Percentiles rank a stretch among this genome's conserved stretches.
These are phyloP conservation scores for Anoplopoma fimbria DNA, from an alignment of 2,113 vertebrate genomes.

Conservation along the genomic window DNA sequence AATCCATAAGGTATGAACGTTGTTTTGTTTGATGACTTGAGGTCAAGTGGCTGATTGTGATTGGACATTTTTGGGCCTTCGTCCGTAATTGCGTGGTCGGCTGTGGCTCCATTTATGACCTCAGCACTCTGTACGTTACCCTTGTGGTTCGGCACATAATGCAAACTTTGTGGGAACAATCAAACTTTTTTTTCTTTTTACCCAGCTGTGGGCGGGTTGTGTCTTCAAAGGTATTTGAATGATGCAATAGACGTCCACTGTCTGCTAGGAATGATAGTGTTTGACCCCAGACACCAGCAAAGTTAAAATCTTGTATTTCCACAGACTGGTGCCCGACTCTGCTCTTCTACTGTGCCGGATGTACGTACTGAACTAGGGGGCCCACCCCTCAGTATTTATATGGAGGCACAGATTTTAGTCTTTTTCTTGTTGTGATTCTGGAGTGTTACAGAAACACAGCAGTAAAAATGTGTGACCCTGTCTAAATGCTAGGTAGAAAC, in stretches of 20 bases:
- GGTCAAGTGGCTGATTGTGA: neutral
- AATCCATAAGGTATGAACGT: neutral
- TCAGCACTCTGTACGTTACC: neutral
- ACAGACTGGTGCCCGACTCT: neutral
- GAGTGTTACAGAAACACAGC: neutral
- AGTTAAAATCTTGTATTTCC: neutral
- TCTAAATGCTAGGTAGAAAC: neutral
- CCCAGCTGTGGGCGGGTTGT: neutral
- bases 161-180: too few species aligned
- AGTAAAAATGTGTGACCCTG: neutral
- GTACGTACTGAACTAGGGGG: too few species aligned
- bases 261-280: neutral
- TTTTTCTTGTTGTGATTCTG: neutral
- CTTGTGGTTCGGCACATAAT: neutral
- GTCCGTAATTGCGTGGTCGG: neutral
- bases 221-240: neutral
- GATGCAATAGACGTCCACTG: neutral
- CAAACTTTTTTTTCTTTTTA: neutral
- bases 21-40: constrained; percentile 6
- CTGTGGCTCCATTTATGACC: neutral
- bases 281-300: neutral
- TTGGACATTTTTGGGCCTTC: neutral
- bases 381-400: too few species aligned
- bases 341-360: neutral
- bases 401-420: neutral